These are phyloP conservation scores for Glyphotaelius pellucidus DNA, from an alignment of 2,888 invertebrate species.

Conservation along the genomic window DNA sequence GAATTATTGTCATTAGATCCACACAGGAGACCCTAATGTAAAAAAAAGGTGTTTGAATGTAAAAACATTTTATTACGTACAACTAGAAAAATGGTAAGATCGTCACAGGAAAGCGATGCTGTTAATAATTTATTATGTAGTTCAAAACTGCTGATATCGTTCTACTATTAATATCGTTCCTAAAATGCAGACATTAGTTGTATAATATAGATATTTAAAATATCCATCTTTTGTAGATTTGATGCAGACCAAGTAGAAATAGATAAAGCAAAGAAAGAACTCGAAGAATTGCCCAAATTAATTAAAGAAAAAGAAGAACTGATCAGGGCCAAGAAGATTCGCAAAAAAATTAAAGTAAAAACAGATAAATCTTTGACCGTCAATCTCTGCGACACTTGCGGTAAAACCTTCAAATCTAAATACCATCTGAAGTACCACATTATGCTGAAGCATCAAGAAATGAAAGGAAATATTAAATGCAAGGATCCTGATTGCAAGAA, in stretches of 20 bases:
- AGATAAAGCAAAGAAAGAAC: conserved; percentile 65
- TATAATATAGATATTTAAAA: background rate
- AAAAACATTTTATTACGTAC: background rate
- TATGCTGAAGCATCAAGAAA: conserved; percentile 58
- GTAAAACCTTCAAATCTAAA: conserved; percentile 63
- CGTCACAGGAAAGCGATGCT: background rate
- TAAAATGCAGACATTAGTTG: too few species aligned
- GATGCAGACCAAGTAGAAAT: conserved; percentile 67
- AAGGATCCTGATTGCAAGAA: conserved; percentile 70
- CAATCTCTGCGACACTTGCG: conserved; percentile 65
- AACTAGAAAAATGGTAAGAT: background rate
- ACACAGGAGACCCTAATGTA: too few species aligned
- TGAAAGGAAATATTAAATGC: conserved; percentile 69
- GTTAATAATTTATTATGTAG: background rate
- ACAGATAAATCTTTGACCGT: conserved; percentile 17
- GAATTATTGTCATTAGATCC: too few species aligned
- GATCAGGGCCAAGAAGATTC: conserved; percentile 22
- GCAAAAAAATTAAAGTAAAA: conserved; percentile 14
- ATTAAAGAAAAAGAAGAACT: conserved; percentile 50
- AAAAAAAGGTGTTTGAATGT: background rate
- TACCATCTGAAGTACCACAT: conserved; percentile 63
- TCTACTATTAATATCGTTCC: too few species aligned
- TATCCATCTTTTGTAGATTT: conserved; percentile 65
- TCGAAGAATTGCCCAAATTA: conserved; percentile 50
- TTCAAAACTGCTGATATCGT: too few species aligned